Percentiles rank a stretch among this genome's conserved stretches.
These are phyloP conservation scores for Pontoporia blainvillei DNA, from an alignment of 2,113 vertebrate species.

Conservation along the genomic window DNA sequence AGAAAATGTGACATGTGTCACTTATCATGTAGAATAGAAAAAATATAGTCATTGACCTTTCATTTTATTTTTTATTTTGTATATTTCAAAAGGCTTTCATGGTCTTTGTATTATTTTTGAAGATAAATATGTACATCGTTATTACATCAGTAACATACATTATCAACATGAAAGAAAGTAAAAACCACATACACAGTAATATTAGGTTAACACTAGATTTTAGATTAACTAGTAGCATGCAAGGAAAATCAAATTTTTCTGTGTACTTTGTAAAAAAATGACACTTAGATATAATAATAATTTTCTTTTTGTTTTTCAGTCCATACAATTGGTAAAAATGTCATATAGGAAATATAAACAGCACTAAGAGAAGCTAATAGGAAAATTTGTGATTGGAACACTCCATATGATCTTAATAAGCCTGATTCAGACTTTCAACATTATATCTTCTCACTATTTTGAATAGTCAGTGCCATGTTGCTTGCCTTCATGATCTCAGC, in stretches of 20 bases:
- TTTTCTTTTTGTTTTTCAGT: neutral
- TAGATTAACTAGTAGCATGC: neutral
- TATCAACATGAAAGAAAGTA: neutral
- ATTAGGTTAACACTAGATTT: neutral
- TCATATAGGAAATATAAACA: neutral
- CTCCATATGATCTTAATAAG: neutral
- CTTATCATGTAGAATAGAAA: neutral
- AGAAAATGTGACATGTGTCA: neutral
- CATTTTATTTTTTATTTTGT: neutral
- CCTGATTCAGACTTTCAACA: neutral
- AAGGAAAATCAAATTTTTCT: neutral
- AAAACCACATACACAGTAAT: neutral
- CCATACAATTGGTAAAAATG: neutral
- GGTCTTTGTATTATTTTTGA: neutral
- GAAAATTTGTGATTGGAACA: neutral
- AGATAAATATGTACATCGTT: neutral
- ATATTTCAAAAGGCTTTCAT: neutral
- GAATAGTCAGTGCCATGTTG: neutral
- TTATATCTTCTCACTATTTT: neutral
- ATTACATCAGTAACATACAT: neutral
- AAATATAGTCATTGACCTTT: neutral
- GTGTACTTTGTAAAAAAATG: neutral
- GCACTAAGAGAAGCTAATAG: neutral
- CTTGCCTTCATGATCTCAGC: neutral
- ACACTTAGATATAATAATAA: neutral